A percentile compares a stretch with the other conserved stretches of the same genome.
Conservation (phyloP, 2,888 invertebrate species). For the Glyphotaelius pellucidus region DNA sequence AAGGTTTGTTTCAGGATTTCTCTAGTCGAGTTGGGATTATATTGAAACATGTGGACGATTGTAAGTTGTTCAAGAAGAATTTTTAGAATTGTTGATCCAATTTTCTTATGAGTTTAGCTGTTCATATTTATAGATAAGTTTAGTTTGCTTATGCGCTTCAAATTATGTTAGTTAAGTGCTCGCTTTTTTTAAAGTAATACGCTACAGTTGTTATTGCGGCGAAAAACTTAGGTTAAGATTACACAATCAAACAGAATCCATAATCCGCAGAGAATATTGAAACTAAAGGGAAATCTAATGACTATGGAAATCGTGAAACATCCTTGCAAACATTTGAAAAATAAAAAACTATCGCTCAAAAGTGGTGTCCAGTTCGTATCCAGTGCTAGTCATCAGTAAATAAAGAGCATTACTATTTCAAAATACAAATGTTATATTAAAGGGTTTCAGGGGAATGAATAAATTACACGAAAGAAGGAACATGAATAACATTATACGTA, state of each 20-base stretch:
- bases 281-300: neutral
- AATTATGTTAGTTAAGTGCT: neutral
- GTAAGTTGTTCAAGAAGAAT: neutral
- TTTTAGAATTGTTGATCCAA: neutral
- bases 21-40: neutral
- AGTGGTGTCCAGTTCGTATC: neutral
- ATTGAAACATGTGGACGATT: neutral
- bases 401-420: neutral
- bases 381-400: neutral
- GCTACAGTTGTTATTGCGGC: neutral
- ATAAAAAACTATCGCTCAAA: neutral
- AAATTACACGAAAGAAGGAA: neutral
- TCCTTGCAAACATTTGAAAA: neutral
- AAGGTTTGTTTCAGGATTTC: conserved; percentile 2
- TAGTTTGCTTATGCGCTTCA: neutral
- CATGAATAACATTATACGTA: neutral
- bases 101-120: neutral
- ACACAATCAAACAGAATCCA: neutral
- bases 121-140: neutral
- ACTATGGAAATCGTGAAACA: neutral
- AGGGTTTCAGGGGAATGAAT: neutral
- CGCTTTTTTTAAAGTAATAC: neutral
- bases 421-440: neutral
- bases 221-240: neutral
- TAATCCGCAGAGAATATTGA: neutral